phyloP scores from a whole-genome alignment of 2,797 vertebrate genomes.

The Syngnathus acus region DNA sequence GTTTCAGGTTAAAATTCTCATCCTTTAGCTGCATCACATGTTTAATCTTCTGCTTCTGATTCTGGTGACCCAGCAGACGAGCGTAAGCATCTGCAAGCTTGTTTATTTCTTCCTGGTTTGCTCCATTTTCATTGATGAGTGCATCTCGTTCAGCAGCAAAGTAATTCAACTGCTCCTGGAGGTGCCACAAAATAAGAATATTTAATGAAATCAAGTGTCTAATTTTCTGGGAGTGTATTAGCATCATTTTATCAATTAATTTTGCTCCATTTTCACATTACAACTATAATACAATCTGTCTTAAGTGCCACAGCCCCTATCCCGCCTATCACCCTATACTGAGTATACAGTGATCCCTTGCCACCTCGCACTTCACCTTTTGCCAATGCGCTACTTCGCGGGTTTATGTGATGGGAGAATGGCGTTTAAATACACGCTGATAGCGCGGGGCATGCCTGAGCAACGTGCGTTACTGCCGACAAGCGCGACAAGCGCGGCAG shows the following conservation, averaged over 20 bases:
- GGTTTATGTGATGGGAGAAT: too few species aligned
- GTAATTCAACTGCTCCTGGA: slow-evolving; percentile 84
- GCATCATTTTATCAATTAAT: not conserved
- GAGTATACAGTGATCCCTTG: too few species aligned
- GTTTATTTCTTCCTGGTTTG: slow-evolving; percentile 84
- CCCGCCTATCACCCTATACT: too few species aligned
- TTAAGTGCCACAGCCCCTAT: too few species aligned
- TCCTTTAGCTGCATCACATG: slow-evolving; percentile 92
- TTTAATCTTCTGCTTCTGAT: slow-evolving; percentile 97
- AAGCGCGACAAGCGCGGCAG: too few species aligned
- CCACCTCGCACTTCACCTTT: too few species aligned
- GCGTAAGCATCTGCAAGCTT: slow-evolving; percentile 85
- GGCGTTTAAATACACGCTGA: too few species aligned
- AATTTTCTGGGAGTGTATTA: not conserved
- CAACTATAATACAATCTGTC: too few species aligned
- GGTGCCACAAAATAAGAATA: slow-evolving; percentile 3
- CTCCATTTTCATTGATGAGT: slow-evolving; percentile 81
- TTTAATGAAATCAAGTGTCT: not conserved
- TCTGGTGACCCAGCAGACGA: slow-evolving; percentile 91
- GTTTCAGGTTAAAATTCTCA: slow-evolving; percentile 81
- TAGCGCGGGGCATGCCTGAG: too few species aligned
- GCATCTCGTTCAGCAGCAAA: slow-evolving; percentile 83
- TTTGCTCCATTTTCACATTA: not conserved
- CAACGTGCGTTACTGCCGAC: too few species aligned
- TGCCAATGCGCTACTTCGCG: too few species aligned